Evolutionary conservation across 2,797 vertebrate genomes (phyloP).

Genomic region (Cirrhinus molitorella): DNA sequence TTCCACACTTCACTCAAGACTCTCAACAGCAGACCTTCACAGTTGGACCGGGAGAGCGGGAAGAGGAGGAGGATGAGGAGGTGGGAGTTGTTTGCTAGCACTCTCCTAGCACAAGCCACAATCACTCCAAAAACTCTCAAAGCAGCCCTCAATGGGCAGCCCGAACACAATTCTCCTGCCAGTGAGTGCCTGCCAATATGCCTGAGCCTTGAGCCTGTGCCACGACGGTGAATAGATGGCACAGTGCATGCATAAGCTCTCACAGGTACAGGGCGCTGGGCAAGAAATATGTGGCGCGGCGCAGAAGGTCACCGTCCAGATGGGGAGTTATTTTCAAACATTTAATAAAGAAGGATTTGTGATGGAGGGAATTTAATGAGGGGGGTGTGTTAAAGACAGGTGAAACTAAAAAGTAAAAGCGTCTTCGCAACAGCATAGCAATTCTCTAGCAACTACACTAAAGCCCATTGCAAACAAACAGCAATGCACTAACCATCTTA

Average conservation of each 20-base stretch:
- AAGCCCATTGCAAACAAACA: no score
- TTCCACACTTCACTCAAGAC: constrained; percentile 35
- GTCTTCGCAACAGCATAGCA: neutral
- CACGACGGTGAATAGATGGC: constrained; percentile 43
- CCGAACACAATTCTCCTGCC: constrained; percentile 25
- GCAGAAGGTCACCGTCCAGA: constrained; percentile 43
- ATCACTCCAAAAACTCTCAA: constrained; percentile 43
- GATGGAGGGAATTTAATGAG: constrained; percentile 4
- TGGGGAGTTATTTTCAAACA: constrained; percentile 29
- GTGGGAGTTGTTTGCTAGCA: constrained; percentile 45
- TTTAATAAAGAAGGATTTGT: constrained; percentile 36
- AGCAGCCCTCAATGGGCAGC: constrained; percentile 8
- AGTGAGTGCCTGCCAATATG: constrained; percentile 35
- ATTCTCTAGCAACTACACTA: neutral
- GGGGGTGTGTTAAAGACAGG: neutral
- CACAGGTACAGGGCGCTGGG: constrained; percentile 34
- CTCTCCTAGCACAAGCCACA: constrained; percentile 41
- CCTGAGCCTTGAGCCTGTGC: constrained; percentile 36
- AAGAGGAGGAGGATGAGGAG: neutral
- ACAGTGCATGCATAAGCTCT: constrained; percentile 14
- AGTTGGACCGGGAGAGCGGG: constrained; percentile 9
- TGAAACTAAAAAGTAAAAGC: neutral
- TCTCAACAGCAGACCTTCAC: constrained; percentile 32
- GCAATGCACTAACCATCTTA: neutral
- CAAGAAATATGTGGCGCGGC: neutral